Evolutionary conservation across 2,888 invertebrate genomes (phyloP).

Genomic region (Trissolcus japonicus): DNA sequence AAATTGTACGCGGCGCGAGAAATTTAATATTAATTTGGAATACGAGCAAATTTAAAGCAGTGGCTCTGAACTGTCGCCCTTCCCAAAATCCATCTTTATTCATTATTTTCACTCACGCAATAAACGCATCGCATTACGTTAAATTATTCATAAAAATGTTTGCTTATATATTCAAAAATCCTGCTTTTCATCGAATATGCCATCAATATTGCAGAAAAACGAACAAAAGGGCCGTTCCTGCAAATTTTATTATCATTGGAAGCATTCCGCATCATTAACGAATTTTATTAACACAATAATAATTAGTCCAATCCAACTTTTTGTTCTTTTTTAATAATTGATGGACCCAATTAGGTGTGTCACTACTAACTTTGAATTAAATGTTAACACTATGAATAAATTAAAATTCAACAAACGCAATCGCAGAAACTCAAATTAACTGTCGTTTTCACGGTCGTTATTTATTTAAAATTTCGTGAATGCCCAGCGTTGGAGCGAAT

Average conservation of each 20-base stretch:
- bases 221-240: too few relatives aligned
- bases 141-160: slow-evolving; percentile 20
- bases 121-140: slow-evolving; percentile 17
- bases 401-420: too few relatives aligned
- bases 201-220: not conserved
- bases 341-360: too few relatives aligned
- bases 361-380: too few relatives aligned
- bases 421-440: too few relatives aligned
- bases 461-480: slow-evolving; percentile 33
- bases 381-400: too few relatives aligned
- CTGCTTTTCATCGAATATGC: not conserved
- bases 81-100: slow-evolving; percentile 28
- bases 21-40: slow-evolving; percentile 75
- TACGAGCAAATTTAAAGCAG: slow-evolving; percentile 65
- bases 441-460: slow-evolving; percentile 13
- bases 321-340: too few relatives aligned
- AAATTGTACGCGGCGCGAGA: slow-evolving; percentile 74
- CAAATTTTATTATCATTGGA: too few relatives aligned
- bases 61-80: slow-evolving; percentile 62
- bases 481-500: slow-evolving; percentile 15
- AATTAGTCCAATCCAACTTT: too few relatives aligned
- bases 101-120: slow-evolving; percentile 27
- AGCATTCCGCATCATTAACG: too few relatives aligned
- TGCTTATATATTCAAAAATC: not conserved
- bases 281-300: too few relatives aligned